Conservation (phyloP, 2,888 invertebrate genomes). For the Polyommatus icarus region DNA sequence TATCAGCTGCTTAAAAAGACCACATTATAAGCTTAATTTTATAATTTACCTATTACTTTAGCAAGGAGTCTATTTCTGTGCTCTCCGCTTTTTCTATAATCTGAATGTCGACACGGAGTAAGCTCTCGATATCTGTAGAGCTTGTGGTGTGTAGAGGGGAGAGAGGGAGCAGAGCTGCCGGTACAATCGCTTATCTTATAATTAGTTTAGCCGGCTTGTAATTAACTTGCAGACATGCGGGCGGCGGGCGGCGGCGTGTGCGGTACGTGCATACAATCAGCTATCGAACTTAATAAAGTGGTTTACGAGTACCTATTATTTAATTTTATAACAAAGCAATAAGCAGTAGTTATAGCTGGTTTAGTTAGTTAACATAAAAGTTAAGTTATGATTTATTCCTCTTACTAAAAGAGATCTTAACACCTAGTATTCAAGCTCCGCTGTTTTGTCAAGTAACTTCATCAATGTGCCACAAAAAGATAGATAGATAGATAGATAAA, state of each 20-base stretch:
- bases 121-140: constrained; percentile 8
- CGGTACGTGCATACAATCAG: not conserved
- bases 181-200: not conserved
- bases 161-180: not conserved
- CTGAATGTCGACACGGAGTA: not conserved
- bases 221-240: constrained; percentile 14
- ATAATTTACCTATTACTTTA: no score
- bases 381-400: no score
- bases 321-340: not conserved
- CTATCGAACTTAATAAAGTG: not conserved
- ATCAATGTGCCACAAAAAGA: no score
- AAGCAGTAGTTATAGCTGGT: not conserved
- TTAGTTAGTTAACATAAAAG: no score
- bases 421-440: no score
- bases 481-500: no score
- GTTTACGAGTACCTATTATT: not conserved
- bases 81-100: not conserved
- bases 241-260: not conserved
- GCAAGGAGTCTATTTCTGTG: no score
- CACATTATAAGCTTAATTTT: no score
- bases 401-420: no score
- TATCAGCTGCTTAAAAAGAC: no score
- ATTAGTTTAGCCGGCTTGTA: constrained; percentile 10
- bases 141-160: not conserved
- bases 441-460: no score